phyloP scores from a whole-genome alignment of 2,888 invertebrate genomes.

The Stenotaenia linearis region DNA sequence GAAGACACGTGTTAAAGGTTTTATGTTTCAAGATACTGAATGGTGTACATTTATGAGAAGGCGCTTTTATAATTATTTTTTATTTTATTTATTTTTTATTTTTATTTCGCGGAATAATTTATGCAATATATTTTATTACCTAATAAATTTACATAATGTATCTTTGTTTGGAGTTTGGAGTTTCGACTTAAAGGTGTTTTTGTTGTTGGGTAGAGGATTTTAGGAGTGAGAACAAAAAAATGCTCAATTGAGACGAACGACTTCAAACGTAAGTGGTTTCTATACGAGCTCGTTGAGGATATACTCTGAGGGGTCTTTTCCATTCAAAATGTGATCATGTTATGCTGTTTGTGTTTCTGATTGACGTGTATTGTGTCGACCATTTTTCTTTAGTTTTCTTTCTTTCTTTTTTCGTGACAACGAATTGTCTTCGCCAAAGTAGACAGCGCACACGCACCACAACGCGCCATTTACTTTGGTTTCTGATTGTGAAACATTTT shows the following conservation, averaged over 20 bases:
- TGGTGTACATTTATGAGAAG: too few species aligned
- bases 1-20: neutral
- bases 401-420: neutral
- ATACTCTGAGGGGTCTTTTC: neutral
- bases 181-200: neutral
- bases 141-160: neutral
- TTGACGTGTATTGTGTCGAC: neutral
- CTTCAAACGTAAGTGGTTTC: neutral
- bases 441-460: neutral
- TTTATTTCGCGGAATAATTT: neutral
- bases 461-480: constrained; percentile 24
- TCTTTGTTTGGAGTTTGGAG: neutral
- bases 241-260: constrained; percentile 8
- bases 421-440: neutral
- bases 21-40: neutral
- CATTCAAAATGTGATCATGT: constrained; percentile 4
- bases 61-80: too few species aligned
- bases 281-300: neutral
- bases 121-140: neutral
- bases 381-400: neutral
- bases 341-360: neutral
- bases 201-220: neutral
- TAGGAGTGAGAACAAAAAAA: too few species aligned
- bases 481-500: constrained; percentile 22
- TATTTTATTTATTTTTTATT: neutral